Conservation (phyloP, 2,888 invertebrate genomes). For the Watsonalla cultraria region DNA sequence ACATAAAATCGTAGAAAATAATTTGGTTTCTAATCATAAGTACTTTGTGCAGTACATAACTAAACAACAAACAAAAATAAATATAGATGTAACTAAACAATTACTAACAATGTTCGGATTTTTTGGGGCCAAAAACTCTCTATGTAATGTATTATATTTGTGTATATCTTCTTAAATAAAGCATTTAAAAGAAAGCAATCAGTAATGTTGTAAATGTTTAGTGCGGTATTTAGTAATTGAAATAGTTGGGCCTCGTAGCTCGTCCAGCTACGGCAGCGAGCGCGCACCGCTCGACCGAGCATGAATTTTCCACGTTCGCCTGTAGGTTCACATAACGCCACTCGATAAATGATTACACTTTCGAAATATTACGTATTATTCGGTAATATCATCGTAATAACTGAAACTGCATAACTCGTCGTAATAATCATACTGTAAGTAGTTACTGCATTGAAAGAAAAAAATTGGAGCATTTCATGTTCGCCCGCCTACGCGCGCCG, state of each 20-base stretch:
- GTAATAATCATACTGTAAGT: slow-evolving; percentile 19
- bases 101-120: too few species aligned
- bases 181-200: too few species aligned
- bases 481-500: not conserved
- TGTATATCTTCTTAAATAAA: too few species aligned
- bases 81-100: too few species aligned
- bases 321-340: slow-evolving; percentile 68
- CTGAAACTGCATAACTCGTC: slow-evolving; percentile 46
- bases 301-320: slow-evolving; percentile 75
- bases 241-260: not conserved
- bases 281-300: slow-evolving; percentile 63
- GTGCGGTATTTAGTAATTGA: not conserved
- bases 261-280: slow-evolving; percentile 18
- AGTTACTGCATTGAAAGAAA: slow-evolving; percentile 5
- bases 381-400: slow-evolving; percentile 59
- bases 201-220: not conserved
- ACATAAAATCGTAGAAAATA: too few species aligned
- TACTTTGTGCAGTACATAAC: too few species aligned
- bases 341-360: slow-evolving; percentile 68
- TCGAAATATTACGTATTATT: slow-evolving; percentile 72
- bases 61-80: too few species aligned
- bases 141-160: too few species aligned
- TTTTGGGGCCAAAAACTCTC: too few species aligned
- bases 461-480: not conserved
- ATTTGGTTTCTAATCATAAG: too few species aligned